Percentiles rank a stretch among this genome's conserved stretches.
Conservation (phyloP, 2,888 invertebrate species). For the Didymodactylos carnosus region DNA sequence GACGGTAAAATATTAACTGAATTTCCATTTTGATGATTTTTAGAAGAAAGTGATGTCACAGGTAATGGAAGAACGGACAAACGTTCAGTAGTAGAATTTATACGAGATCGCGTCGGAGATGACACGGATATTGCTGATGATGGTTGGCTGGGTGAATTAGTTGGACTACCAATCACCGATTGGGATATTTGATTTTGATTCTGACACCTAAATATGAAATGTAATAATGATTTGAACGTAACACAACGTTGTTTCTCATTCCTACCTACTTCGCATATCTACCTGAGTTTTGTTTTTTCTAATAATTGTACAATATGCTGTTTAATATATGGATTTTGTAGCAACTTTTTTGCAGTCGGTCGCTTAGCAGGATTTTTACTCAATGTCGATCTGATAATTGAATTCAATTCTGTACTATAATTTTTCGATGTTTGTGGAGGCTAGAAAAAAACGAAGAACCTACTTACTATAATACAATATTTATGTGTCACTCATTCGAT, state of each 20-base stretch:
- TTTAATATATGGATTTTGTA: constrained; percentile 19
- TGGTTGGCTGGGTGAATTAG: too few relatives aligned
- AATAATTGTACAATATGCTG: constrained; percentile 6
- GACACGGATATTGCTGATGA: too few relatives aligned
- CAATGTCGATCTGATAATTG: constrained; percentile 32
- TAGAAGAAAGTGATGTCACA: not conserved
- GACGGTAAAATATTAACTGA: not conserved
- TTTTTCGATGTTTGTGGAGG: constrained; percentile 34
- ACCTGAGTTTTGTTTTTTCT: constrained; percentile 11
- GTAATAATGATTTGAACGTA: too few relatives aligned
- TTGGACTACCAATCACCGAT: not conserved
- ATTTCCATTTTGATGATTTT: not conserved
- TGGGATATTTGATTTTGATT: not conserved
- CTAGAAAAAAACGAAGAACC: constrained; percentile 18
- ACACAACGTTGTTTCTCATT: too few relatives aligned
- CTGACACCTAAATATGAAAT: not conserved
- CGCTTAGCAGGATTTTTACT: constrained; percentile 32
- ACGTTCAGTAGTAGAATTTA: too few relatives aligned
- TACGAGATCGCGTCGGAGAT: not conserved
- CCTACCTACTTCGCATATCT: too few relatives aligned
- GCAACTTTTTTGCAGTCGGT: constrained; percentile 32
- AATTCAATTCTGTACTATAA: constrained; percentile 29
- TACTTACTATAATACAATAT: not conserved
- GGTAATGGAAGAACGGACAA: too few relatives aligned
- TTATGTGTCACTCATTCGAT: not conserved